Evolutionary conservation across 2,888 invertebrate genomes (phyloP).

Genomic region (Hoplodrina blanda): DNA sequence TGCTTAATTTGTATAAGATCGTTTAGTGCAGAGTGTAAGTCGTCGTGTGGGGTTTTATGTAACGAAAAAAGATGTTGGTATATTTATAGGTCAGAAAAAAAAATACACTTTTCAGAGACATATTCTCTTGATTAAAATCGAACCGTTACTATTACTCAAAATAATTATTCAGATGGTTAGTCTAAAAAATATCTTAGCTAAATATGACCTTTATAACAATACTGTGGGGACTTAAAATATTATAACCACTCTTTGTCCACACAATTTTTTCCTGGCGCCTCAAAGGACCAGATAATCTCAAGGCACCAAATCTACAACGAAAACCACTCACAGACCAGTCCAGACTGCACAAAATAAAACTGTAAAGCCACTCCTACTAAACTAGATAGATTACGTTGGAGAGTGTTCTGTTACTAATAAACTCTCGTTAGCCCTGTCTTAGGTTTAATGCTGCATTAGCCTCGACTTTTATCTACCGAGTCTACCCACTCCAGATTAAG

Average conservation of each 20-base stretch:
- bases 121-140: no score
- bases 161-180: no score
- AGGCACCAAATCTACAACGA: neutral
- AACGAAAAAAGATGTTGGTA: no score
- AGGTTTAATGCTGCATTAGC: conserved; percentile 59
- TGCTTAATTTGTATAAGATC: neutral
- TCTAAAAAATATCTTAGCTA: no score
- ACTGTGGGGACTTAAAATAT: neutral
- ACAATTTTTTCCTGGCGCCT: neutral
- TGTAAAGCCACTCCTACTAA: conserved; percentile 41
- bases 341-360: conserved; percentile 34
- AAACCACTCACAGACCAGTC: conserved; percentile 16
- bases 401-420: conserved; percentile 62
- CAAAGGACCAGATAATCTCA: neutral
- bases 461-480: conserved; percentile 56
- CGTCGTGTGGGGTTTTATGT: no score
- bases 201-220: neutral
- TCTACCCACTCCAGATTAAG: conserved; percentile 56
- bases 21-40: neutral
- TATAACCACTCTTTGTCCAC: neutral
- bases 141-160: no score
- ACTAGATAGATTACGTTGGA: conserved; percentile 53
- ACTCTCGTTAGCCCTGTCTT: conserved; percentile 62
- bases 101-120: no score
- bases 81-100: no score